Percentiles rank a stretch among this genome's conserved stretches.
These are phyloP conservation scores for Lanius collurio DNA, from an alignment of 2,113 vertebrate species.

Conservation along the genomic window DNA sequence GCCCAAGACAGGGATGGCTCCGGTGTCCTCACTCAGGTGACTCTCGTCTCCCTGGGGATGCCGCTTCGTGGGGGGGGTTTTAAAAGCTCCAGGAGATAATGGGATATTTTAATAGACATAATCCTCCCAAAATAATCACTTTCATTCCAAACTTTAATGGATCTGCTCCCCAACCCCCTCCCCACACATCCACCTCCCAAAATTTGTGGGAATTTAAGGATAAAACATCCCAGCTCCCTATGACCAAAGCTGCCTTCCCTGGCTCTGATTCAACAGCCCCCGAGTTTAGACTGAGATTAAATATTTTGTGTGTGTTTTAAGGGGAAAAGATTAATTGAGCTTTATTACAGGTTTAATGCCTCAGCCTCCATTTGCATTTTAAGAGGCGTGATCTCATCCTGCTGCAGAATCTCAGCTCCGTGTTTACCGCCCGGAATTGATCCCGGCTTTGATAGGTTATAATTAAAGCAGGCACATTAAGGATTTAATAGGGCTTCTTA, in stretches of 20 bases:
- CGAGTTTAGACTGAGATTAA: conserved; percentile 47
- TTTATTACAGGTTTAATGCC: conserved; percentile 64
- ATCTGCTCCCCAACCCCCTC: background rate
- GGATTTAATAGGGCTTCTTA: conserved; percentile 63
- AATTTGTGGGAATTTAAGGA: background rate
- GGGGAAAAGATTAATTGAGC: conserved; percentile 60
- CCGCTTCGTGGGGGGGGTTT: background rate
- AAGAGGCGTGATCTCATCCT: conserved; percentile 53
- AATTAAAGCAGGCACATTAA: conserved; percentile 65
- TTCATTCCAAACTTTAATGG: background rate
- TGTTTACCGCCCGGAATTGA: conserved; percentile 57
- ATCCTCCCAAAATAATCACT: background rate
- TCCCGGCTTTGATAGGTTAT: conserved; percentile 51
- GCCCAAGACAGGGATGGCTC: too few species aligned
- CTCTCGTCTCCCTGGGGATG: background rate
- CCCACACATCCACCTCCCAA: background rate
- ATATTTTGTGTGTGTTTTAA: conserved; percentile 55
- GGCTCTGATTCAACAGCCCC: background rate
- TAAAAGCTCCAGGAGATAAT: background rate
- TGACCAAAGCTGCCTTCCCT: background rate
- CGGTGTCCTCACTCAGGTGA: too few species aligned
- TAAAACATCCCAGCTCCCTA: background rate
- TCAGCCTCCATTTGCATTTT: conserved; percentile 59
- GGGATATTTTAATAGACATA: background rate
- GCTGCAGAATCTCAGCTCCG: background rate